These are phyloP conservation scores for Ceratothoa steindachneri DNA, from an alignment of 2,888 invertebrate species.

Conservation along the genomic window DNA sequence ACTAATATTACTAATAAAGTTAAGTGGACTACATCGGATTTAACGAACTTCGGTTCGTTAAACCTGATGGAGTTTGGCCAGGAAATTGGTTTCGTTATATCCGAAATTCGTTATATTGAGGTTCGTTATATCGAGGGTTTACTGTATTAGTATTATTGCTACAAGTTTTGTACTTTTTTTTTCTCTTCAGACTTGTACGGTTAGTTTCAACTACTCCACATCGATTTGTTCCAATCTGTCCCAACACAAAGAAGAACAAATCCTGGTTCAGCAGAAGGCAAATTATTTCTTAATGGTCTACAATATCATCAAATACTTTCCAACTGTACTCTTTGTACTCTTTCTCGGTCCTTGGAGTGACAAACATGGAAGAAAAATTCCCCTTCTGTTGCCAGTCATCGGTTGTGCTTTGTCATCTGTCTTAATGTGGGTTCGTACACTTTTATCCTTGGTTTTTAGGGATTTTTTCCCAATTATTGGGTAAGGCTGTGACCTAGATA, in stretches of 20 bases:
- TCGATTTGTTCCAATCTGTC: conserved; percentile 27
- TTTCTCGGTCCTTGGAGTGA: conserved; percentile 40
- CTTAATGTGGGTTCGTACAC: conserved; percentile 23
- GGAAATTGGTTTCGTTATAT: too few species aligned
- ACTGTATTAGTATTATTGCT: too few species aligned
- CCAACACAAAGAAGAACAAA: conserved; percentile 1
- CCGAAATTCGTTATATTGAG: too few species aligned
- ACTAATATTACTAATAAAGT: too few species aligned
- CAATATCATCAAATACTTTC: conserved; percentile 17
- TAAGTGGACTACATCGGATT: too few species aligned
- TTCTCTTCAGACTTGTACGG: conserved; percentile 13
- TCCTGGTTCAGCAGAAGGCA: conserved; percentile 7
- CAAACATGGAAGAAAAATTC: conserved; percentile 30
- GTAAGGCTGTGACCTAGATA: too few species aligned
- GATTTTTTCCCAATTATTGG: too few species aligned
- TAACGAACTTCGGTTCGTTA: too few species aligned
- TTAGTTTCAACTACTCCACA: neutral
- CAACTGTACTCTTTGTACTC: conserved; percentile 25
- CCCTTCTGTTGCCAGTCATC: conserved; percentile 18
- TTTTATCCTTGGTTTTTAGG: too few species aligned
- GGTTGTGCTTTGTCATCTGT: conserved; percentile 17
- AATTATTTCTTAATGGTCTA: conserved; percentile 23
- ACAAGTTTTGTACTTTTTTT: neutral
- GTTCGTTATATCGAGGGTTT: too few species aligned
- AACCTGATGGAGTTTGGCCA: too few species aligned